phyloP scores from a whole-genome alignment of 1,140 invertebrate genomes.

The Lordiphosa collinella region DNA sequence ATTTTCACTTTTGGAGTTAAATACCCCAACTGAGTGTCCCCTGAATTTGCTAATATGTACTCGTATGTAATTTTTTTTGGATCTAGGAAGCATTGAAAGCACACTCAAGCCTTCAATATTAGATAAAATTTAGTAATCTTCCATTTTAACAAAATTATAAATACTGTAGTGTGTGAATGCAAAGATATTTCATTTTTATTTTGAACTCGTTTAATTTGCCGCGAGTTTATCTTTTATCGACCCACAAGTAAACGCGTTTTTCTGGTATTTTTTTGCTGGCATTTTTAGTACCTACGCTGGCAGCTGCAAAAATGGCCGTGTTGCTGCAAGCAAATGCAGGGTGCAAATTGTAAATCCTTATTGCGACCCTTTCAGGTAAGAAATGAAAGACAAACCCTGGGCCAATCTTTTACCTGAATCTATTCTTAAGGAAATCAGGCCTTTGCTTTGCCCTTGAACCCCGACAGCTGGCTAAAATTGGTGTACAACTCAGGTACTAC shows the following conservation, averaged over 20 bases:
- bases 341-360: slow-evolving; percentile 12
- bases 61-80: no score
- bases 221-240: neutral
- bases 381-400: neutral
- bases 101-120: no score
- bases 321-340: slow-evolving; percentile 7
- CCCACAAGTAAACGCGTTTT: neutral
- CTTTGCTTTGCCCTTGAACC: neutral
- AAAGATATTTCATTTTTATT: no score
- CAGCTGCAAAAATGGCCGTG: neutral
- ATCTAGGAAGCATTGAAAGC: no score
- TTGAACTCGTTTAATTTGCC: no score
- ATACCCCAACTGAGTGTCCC: no score
- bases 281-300: neutral
- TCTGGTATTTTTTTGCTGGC: slow-evolving; percentile 1
- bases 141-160: no score
- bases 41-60: no score
- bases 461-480: slow-evolving; percentile 9
- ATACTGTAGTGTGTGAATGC: no score
- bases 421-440: neutral
- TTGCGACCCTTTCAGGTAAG: slow-evolving; percentile 5
- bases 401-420: neutral
- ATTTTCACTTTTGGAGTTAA: no score
- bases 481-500: slow-evolving; percentile 11
- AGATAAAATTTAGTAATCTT: no score